Evolutionary conservation across 2,888 invertebrate species (phyloP).

Genomic region (Laspeyria flexula): DNA sequence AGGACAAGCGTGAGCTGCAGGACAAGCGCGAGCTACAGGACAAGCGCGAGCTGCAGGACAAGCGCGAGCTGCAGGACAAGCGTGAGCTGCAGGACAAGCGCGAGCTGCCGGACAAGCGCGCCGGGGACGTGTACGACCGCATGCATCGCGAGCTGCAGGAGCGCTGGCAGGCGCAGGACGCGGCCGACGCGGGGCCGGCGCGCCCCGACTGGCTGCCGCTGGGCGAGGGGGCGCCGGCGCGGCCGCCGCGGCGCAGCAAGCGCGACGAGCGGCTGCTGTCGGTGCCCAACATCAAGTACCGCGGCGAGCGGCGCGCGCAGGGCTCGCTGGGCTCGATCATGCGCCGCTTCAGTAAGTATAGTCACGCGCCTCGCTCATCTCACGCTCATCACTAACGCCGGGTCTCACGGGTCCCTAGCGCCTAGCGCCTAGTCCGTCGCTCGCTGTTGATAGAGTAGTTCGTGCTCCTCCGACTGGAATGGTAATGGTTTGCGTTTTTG

Average conservation of each 20-base stretch:
- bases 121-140: conserved; percentile 69
- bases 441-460: conserved; percentile 71
- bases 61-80: conserved; percentile 70
- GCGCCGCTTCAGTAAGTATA: conserved; percentile 95
- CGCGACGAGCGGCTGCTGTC: conserved; percentile 90
- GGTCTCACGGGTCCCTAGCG: conserved; percentile 57
- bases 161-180: conserved; percentile 73
- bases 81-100: conserved; percentile 48
- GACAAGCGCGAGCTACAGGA: conserved; percentile 72
- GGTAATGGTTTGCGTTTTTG: conserved; percentile 75
- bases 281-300: conserved; percentile 91
- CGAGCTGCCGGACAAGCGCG: conserved; percentile 69
- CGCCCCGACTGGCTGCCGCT: conserved; percentile 77
- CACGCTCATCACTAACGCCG: conserved; percentile 46
- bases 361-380: conserved; percentile 46
- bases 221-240: conserved; percentile 70
- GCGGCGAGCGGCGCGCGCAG: conserved; percentile 81
- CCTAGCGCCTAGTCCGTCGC: conserved; percentile 62
- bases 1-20: conserved; percentile 64
- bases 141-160: conserved; percentile 80
- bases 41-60: conserved; percentile 67
- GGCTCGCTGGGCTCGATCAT: conserved; percentile 90
- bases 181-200: conserved; percentile 51
- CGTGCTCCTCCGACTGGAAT: conserved; percentile 70
- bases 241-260: conserved; percentile 76